phyloP scores from a whole-genome alignment of 2,113 vertebrate species.

The Phaetusa simplex region DNA sequence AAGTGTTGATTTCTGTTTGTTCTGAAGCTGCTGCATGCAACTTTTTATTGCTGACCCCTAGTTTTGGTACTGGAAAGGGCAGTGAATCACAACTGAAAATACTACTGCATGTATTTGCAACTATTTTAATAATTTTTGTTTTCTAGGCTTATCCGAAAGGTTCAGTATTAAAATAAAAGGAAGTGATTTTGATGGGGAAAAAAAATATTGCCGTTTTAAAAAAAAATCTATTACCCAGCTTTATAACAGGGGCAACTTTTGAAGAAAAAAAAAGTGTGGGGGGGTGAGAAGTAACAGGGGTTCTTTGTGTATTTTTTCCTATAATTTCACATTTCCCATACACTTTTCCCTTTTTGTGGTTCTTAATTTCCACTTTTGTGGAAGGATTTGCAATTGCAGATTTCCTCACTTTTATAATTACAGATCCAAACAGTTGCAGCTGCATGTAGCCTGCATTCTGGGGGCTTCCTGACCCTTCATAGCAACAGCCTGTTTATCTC shows the following conservation, averaged over 20 bases:
- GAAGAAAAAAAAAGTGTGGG: not conserved
- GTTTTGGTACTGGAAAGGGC: not conserved
- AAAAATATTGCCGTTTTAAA: not conserved
- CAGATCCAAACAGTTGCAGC: not conserved
- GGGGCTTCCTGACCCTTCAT: not conserved
- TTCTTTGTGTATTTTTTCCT: not conserved
- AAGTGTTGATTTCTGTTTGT: not conserved
- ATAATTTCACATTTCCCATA: not conserved
- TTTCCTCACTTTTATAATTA: not conserved
- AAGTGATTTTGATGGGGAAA: not conserved
- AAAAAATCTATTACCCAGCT: not conserved
- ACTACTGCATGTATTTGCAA: not conserved
- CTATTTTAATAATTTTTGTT: not conserved
- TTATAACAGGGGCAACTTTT: not conserved
- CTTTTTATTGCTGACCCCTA: not conserved
- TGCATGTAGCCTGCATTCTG: accelerated
- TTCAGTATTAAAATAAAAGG: not conserved
- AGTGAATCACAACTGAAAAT: not conserved
- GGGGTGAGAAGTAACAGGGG: not conserved
- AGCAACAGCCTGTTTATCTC: not conserved
- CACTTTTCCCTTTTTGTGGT: not conserved
- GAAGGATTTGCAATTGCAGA: not conserved
- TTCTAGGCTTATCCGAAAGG: not conserved
- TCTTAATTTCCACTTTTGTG: not conserved
- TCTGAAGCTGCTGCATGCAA: not conserved